Evolutionary conservation across 2,888 invertebrate genomes (phyloP), one percentile per base, ranked within the genome.

Genomic region (Ganaspis brasiliensis): DNA sequence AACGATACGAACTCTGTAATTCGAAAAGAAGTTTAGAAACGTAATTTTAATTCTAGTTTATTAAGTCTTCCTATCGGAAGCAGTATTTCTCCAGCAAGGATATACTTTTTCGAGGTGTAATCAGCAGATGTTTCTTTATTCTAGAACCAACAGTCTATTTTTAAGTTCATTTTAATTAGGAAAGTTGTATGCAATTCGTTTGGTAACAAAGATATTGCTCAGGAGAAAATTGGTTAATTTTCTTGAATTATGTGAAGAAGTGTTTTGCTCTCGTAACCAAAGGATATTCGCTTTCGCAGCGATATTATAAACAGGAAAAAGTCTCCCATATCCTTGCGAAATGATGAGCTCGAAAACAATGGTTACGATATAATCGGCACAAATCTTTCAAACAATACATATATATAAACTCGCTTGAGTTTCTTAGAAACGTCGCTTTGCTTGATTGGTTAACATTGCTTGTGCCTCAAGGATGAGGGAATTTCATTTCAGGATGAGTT

Each of bases 381-480:
- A 61, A 61, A 61, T 37, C 37, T 19, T 37, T 21, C 40, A 63
- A 45, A 67, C 61, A 37, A 63, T 63, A 40, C 12, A 63, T 37
- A 37, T 21, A 63, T 52, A 52, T 49, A 45, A 49, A 49, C 31
- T 59, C 16, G 63, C 63, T 40, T 63, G 45, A 67, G 67, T 45
- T 67, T 67, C 40, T 67, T 24, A 45, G 63, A 40, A 63, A 63
- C 37, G 40, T 63, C 63, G 19, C 26, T 57, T 57, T 57, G 31
- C 31, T 14, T 16, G 31, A 63, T 63, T 63, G 24, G 40, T 63
- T 63, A 40, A 14, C 63, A 63, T 63, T 14, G 12, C 63, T 10
- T 63, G 16, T 40, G 37, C 63, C 21, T 63, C 21, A 21, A 63
- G 63, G 63, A 63, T 63, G 21, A 63, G 40, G 63, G 63, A 63